Conservation (phyloP, 2,797 vertebrate genomes). For the Siniperca undulata region DNA sequence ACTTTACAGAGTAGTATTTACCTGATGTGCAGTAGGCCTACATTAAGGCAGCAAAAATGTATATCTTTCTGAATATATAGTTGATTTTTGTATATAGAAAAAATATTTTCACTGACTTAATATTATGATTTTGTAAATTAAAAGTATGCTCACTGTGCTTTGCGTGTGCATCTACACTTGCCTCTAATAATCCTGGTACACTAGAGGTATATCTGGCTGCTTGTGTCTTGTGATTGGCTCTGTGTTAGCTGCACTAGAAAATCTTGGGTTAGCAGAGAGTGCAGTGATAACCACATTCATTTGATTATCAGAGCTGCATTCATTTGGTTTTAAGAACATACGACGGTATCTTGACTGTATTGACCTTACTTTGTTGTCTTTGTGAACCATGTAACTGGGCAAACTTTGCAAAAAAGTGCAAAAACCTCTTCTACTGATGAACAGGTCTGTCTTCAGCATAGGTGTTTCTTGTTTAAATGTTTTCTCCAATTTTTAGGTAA, state of each 20-base stretch:
- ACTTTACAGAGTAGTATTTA: slow-evolving; percentile 4
- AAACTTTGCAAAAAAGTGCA: not conserved
- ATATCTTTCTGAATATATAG: not conserved
- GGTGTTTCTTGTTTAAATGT: slow-evolving; percentile 9
- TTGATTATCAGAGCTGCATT: not conserved
- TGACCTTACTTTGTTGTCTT: not conserved
- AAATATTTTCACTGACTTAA: not conserved
- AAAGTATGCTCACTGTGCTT: not conserved
- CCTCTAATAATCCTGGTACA: not conserved
- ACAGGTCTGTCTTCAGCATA: not conserved
- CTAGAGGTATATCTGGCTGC: not conserved
- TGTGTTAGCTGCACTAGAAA: not conserved
- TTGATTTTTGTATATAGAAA: not conserved
- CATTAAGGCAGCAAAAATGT: not conserved
- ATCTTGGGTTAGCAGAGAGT: not conserved
- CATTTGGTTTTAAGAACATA: not conserved
- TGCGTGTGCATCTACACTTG: not conserved
- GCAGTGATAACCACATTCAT: not conserved
- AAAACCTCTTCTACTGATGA: slow-evolving; percentile 2
- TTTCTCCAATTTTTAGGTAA: slow-evolving; percentile 1
- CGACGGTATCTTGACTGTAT: not conserved
- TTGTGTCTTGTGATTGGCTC: not conserved
- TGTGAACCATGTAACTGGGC: not conserved
- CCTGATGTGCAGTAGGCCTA: not conserved
- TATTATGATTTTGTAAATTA: not conserved